A percentile compares a stretch with the other conserved stretches of the same genome.
Conservation (phyloP, 2,113 vertebrate genomes). For the Nesogale talazaci region DNA sequence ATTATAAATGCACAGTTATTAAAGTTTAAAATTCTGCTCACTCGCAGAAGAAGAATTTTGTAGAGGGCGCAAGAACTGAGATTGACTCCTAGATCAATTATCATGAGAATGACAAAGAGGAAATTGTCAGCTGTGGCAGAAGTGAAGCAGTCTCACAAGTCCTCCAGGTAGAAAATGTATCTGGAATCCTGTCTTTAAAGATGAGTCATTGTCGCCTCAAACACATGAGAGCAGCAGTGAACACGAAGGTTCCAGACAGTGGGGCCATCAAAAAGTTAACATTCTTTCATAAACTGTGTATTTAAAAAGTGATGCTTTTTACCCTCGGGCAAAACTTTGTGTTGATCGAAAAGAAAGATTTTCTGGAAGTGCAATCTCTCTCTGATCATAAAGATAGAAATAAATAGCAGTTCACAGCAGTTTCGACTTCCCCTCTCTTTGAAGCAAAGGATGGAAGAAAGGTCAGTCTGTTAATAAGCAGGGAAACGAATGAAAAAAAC, state of each 20-base stretch:
- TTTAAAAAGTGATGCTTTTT: background rate
- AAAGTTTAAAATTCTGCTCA: background rate
- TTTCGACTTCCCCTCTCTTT: slow-evolving; percentile 8
- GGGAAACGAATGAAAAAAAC: background rate
- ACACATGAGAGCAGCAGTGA: accelerated
- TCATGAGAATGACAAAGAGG: background rate
- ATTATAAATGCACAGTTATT: background rate
- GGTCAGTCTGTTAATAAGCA: slow-evolving; percentile 54
- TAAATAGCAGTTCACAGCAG: background rate
- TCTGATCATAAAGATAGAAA: slow-evolving; percentile 35
- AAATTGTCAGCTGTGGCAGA: background rate
- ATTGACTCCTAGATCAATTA: background rate
- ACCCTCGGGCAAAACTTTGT: background rate
- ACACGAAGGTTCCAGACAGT: background rate
- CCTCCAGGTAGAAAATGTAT: background rate
- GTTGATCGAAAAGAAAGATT: background rate
- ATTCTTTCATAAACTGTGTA: background rate
- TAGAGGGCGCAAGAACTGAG: background rate
- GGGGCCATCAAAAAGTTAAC: background rate
- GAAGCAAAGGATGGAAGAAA: slow-evolving; percentile 53
- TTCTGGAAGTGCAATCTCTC: background rate
- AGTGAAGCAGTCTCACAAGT: background rate
- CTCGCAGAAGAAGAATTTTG: background rate
- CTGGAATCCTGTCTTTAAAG: background rate
- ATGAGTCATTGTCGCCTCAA: background rate